Base-by-base conservation (phyloP, 2,113 vertebrate species). In the Xiphophorus hellerii region DNA sequence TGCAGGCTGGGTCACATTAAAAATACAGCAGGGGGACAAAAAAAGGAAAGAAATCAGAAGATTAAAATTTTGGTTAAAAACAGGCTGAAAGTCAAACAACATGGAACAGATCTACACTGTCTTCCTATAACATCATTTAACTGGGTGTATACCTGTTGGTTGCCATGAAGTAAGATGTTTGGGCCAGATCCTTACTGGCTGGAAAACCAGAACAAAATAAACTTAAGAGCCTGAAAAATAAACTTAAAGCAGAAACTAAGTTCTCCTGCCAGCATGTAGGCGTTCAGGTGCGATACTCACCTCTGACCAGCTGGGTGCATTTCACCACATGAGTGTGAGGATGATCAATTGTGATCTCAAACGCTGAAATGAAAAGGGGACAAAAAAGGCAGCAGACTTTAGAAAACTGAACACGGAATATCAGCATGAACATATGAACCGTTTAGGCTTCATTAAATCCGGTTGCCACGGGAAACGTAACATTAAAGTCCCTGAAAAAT, bases 81-180 rank as follows among this genome's bases (percentile, higher is more conserved):
- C 12, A 61, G 28, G 0, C 22, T 30, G 25, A 62, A 62, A 33
- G 39, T 14, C 12, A 29, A 37, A 66, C 64, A 5, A n/a, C 22
- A 11, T n/a, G 51, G 25, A n/a, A 11, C 22, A 58, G 22, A 58
- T 58, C 9, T n/a, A 58, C 15, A 58, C 22, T 20, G 44, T 17
- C 44, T 48, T 48, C 15, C 14, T 17, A 48, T 7, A 48, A 17
- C 44, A 48, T 27, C 13, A 64, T 25, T 76, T n/a, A 87, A 83
- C 35, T 70, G 69, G 62, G 8, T 61, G 68, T 87, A 77, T 94
- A 99, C 98, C 98, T 99, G 96, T 99, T 99, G 63, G 98, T 99
- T 80, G 98, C 98, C 98, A 99, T 99, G 90, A 99, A 99, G 86
- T 99, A 99, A 69, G 97, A 99, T 0, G 97, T 98, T 84, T 99